Percentiles rank a stretch among this genome's conserved stretches.
Evolutionary conservation across 1,140 invertebrate genomes (phyloP).

Genomic region (Coenobita brevimanus): DNA sequence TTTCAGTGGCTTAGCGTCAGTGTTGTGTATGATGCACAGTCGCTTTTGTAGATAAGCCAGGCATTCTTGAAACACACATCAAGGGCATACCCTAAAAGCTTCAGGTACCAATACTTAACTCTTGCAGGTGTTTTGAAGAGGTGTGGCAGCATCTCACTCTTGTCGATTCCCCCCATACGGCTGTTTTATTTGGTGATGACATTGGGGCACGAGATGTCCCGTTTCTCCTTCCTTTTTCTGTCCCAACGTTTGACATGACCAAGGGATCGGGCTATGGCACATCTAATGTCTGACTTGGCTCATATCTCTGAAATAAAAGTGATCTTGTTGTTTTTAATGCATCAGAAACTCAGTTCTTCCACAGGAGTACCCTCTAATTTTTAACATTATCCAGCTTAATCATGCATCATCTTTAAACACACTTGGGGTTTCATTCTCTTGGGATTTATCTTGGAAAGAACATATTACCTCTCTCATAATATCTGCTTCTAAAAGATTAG

Average conservation of each 20-base stretch:
- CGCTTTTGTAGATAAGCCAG: slow-evolving; percentile 46
- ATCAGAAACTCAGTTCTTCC: no score
- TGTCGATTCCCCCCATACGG: slow-evolving; percentile 70
- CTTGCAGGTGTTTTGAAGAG: slow-evolving; percentile 41
- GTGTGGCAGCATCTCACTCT: slow-evolving; percentile 48
- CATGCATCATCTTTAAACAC: no score
- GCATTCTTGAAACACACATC: slow-evolving; percentile 24
- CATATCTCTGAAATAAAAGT: no score
- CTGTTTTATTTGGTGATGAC: slow-evolving; percentile 70
- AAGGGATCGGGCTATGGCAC: no score
- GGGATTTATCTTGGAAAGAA: no score
- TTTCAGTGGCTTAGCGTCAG: slow-evolving; percentile 7
- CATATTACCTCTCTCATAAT: no score
- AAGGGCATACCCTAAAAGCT: slow-evolving; percentile 37
- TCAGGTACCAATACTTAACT: slow-evolving; percentile 20
- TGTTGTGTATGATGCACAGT: slow-evolving; percentile 3
- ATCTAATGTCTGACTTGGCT: no score
- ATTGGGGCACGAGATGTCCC: slow-evolving; percentile 70
- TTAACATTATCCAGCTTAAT: no score
- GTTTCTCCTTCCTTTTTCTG: slow-evolving; percentile 35
- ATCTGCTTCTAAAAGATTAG: no score
- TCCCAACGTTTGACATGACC: slow-evolving; percentile 60
- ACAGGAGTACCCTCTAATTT: no score
- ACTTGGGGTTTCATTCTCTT: no score
- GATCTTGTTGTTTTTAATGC: no score